Percentiles rank a stretch among this genome's conserved stretches.
These are phyloP conservation scores for Panthera tigris DNA, from an alignment of 2,113 vertebrate genomes.

Conservation along the genomic window DNA sequence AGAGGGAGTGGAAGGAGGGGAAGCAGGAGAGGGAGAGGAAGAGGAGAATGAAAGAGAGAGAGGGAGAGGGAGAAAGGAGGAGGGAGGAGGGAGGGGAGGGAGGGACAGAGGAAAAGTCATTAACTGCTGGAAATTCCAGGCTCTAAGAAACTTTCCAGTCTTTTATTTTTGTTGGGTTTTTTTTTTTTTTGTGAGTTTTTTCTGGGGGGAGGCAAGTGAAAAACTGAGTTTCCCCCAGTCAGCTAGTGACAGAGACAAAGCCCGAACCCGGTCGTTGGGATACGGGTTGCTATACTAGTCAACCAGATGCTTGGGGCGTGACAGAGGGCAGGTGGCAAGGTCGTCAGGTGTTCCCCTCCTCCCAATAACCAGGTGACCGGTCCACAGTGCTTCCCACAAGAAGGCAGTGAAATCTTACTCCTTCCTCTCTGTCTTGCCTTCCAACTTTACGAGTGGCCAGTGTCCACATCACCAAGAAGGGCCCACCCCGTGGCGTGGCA, in stretches of 20 bases:
- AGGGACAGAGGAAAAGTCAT: neutral
- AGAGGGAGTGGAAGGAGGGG: accelerated
- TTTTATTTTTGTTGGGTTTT: neutral
- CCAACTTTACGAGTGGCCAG: conserved; percentile 42
- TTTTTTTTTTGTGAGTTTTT: neutral
- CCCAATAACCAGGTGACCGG: no score
- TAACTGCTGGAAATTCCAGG: neutral
- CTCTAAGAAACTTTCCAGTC: neutral
- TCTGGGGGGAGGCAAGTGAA: neutral
- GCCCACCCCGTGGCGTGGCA: accelerated
- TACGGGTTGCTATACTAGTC: accelerated
- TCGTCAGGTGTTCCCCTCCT: neutral
- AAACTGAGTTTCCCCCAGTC: neutral
- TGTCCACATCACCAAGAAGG: neutral
- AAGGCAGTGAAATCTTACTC: neutral
- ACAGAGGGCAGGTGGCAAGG: accelerated
- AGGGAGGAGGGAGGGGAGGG: no score
- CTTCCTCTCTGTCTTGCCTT: conserved; percentile 46
- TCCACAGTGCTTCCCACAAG: neutral
- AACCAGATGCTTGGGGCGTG: neutral
- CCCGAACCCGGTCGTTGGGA: accelerated
- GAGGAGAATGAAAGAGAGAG: neutral
- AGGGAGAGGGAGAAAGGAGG: no score
- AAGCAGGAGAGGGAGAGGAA: neutral
- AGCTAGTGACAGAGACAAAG: neutral